phyloP scores from a whole-genome alignment of 1,140 invertebrate genomes.

The Drosophila burlai region DNA sequence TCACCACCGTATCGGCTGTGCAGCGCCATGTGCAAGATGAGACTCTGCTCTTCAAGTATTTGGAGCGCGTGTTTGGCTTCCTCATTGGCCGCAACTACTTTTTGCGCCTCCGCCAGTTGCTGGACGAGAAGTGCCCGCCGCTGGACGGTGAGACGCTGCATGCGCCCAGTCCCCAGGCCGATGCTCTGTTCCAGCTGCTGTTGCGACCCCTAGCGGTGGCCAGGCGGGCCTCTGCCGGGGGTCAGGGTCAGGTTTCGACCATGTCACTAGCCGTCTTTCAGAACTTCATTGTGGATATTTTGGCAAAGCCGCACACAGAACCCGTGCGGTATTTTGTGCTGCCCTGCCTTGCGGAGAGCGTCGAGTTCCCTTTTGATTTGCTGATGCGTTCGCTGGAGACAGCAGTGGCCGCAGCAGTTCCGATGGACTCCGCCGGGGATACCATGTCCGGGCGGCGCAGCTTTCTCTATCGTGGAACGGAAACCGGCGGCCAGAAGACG shows the following conservation, averaged over 20 bases:
- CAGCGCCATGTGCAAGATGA: conserved; percentile 86
- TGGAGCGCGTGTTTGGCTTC: conserved; percentile 84
- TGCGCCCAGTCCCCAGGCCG: conserved; percentile 91
- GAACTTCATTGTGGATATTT: conserved; percentile 86
- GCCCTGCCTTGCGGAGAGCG: conserved; percentile 86
- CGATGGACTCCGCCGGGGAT: conserved; percentile 6
- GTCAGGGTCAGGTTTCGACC: conserved; percentile 24
- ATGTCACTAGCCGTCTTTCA: conserved; percentile 56
- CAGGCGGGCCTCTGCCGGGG: conserved; percentile 11
- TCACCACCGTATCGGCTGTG: conserved; percentile 88
- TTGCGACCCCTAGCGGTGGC: conserved; percentile 88
- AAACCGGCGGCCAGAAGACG: neutral
- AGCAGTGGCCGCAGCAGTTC: neutral
- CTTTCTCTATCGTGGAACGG: conserved; percentile 29
- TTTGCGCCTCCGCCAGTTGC: conserved; percentile 88
- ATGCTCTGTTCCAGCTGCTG: conserved; percentile 91
- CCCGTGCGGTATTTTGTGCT: conserved; percentile 87
- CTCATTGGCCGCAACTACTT: conserved; percentile 89
- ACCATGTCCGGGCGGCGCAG: conserved; percentile 19
- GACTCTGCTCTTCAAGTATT: conserved; percentile 81
- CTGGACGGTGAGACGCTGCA: conserved; percentile 89
- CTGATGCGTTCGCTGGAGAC: conserved; percentile 74
- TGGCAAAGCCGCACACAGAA: conserved; percentile 86
- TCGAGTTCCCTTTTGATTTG: conserved; percentile 86
- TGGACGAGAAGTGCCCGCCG: conserved; percentile 90